Conservation (phyloP, 2,797 vertebrate species). For the Darevskia mixta region DNA sequence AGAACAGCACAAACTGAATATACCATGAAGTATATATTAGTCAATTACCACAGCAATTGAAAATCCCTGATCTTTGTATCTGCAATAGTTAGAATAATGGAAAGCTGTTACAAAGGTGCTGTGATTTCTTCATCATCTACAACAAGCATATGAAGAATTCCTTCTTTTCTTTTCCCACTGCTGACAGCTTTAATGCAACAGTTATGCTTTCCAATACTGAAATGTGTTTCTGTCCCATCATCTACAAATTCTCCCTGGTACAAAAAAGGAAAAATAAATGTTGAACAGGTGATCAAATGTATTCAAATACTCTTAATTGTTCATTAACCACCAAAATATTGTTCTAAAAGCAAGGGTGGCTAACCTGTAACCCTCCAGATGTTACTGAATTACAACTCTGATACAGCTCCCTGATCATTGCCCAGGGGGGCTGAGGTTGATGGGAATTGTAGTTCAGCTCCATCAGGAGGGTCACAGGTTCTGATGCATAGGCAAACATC, state of each 20-base stretch:
- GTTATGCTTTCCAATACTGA: constrained; percentile 88
- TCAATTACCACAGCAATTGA: constrained; percentile 73
- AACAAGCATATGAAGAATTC: constrained; percentile 94
- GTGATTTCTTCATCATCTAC: constrained; percentile 91
- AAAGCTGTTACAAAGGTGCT: constrained; percentile 84
- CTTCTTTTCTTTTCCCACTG: constrained; percentile 93
- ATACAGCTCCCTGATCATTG: no score
- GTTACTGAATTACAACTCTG: no score
- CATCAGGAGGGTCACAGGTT: no score
- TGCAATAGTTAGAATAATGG: constrained; percentile 46
- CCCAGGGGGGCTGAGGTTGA: no score
- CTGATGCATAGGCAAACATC: background rate
- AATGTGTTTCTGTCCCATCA: constrained; percentile 97
- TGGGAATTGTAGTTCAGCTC: no score
- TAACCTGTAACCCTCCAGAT: no score
- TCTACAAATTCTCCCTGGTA: constrained; percentile 96
- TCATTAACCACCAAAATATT: background rate
- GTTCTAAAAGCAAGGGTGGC: background rate
- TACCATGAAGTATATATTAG: constrained; percentile 68
- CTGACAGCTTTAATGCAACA: constrained; percentile 98
- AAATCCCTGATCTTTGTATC: constrained; percentile 63
- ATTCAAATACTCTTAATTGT: constrained; percentile 14
- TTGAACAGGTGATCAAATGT: accelerated
- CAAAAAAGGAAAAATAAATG: constrained; percentile 38
- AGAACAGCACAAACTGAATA: constrained; percentile 64